A percentile compares a stretch with the other conserved stretches of the same genome.
phyloP scores from a whole-genome alignment of 2,888 invertebrate species.

The Nephrotoma appendiculata region DNA sequence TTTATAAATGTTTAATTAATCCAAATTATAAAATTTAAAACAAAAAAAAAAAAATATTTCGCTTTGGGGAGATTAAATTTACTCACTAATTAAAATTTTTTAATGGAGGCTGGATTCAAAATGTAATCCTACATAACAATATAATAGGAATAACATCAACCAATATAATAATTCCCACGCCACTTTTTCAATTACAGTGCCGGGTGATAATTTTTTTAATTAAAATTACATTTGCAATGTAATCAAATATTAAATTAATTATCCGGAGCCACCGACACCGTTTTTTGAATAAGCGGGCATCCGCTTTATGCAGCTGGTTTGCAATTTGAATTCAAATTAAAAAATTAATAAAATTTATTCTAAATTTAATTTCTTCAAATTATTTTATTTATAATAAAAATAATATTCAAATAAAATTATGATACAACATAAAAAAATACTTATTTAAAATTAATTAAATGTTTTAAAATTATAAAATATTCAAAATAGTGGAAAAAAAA shows the following conservation, averaged over 20 bases:
- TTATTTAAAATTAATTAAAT: background rate
- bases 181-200: conserved; percentile 7
- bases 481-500: background rate
- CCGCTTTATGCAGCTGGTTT: background rate
- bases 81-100: background rate
- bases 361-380: background rate
- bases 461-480: background rate
- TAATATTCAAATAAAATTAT: background rate
- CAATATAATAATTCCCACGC: background rate
- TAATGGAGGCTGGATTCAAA: conserved; percentile 5
- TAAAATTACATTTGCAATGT: background rate
- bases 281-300: background rate
- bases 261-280: conserved; percentile 11
- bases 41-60: background rate
- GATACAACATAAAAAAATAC: background rate
- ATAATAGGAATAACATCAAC: background rate
- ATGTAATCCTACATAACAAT: background rate
- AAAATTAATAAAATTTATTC: background rate
- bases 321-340: background rate
- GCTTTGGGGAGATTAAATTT: background rate
- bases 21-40: background rate
- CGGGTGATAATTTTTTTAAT: conserved; percentile 9
- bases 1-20: background rate
- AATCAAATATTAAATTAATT: background rate
- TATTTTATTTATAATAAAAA: background rate